Conservation (phyloP, 2,888 invertebrate species). For the Epistrophe grossulariae region DNA sequence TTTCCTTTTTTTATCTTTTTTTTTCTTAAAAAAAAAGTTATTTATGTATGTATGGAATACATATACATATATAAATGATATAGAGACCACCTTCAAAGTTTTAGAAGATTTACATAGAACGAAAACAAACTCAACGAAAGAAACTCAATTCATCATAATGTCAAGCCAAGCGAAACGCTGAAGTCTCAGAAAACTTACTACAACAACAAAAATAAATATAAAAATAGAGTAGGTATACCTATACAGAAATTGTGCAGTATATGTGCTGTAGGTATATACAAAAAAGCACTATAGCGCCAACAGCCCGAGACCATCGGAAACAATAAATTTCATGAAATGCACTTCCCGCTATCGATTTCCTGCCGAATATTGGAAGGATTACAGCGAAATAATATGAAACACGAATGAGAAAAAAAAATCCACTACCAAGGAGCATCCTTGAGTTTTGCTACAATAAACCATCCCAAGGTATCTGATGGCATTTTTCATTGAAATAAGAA, state of each 20-base stretch:
- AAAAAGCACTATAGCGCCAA: conserved; percentile 62
- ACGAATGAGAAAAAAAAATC: conserved; percentile 27
- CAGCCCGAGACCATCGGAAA: conserved; percentile 66
- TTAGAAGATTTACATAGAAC: conserved; percentile 62
- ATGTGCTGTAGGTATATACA: neutral
- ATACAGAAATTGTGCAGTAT: conserved; percentile 38
- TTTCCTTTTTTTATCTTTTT: conserved; percentile 6
- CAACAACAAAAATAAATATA: conserved; percentile 17
- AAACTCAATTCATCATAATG: conserved; percentile 67
- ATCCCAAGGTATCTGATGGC: conserved; percentile 64
- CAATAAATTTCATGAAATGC: conserved; percentile 73
- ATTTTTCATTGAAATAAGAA: conserved; percentile 62
- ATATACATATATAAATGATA: neutral
- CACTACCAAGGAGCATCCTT: conserved; percentile 58
- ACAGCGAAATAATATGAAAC: conserved; percentile 66
- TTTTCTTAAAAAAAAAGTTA: conserved; percentile 10
- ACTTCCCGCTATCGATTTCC: conserved; percentile 73
- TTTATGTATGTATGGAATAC: neutral
- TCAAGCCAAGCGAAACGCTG: conserved; percentile 58
- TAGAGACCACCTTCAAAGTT: conserved; percentile 20
- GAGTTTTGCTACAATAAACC: conserved; percentile 62
- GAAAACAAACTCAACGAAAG: conserved; percentile 43
- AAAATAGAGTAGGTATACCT: too few species aligned
- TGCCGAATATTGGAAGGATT: conserved; percentile 73
- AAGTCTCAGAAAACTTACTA: conserved; percentile 58